Evolutionary conservation across 2,888 invertebrate genomes (phyloP).

Genomic region (Morinoia aosen): DNA sequence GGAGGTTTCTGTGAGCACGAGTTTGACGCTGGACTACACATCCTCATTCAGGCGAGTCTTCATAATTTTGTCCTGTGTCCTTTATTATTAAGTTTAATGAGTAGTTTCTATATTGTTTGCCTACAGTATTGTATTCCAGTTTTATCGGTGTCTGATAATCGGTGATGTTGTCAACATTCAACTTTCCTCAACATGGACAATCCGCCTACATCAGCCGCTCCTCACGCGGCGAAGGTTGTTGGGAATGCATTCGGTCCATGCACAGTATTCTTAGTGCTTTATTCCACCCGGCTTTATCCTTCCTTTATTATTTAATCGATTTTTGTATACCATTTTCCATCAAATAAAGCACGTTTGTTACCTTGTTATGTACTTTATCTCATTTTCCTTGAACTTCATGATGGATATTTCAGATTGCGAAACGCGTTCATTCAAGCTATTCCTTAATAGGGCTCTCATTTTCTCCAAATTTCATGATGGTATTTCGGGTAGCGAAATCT

Average conservation of each 20-base stretch:
- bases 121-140: not conserved
- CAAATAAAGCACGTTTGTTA: constrained; percentile 12
- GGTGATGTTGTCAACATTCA: not conserved
- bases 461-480: not conserved
- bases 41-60: not conserved
- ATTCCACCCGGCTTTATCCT: not conserved
- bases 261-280: not conserved
- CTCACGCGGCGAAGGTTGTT: not conserved
- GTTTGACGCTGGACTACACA: too few species aligned
- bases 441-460: not conserved
- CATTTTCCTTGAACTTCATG: not conserved
- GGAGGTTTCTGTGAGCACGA: too few species aligned
- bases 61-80: not conserved
- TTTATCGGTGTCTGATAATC: not conserved
- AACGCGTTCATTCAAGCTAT: not conserved
- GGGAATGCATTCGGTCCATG: not conserved
- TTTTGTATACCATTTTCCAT: constrained; percentile 9
- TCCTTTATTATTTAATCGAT: not conserved
- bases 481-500: not conserved
- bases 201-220: not conserved
- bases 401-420: not conserved
- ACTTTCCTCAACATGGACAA: not conserved
- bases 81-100: not conserved
- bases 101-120: not conserved
- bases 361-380: not conserved